Evolutionary conservation across 1,140 invertebrate genomes (phyloP), one percentile per base, ranked within the genome.

Genomic region (Oedothorax gibbosus): DNA sequence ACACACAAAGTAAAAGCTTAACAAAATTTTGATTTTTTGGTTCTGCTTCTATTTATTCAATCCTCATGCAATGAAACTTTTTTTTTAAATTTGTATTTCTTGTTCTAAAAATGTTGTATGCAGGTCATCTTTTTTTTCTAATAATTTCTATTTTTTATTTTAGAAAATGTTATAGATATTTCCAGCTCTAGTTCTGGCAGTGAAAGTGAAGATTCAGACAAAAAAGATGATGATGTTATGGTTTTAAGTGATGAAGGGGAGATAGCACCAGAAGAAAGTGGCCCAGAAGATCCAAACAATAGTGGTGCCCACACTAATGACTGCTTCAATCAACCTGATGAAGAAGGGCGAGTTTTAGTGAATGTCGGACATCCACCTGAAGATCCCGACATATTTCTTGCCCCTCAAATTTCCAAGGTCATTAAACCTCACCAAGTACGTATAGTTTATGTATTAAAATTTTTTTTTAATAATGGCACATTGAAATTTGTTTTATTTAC

Each of bases 351-450:
- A 65, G 96, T 99, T 20, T 91, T 99, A 53, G 95, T 99, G 49
- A 99, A 99, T 90, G 94, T 99, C 64, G 97, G 96, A n/a, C 97
- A 99, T 91, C 95, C 96, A 0, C 93, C 95, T 65, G 94, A 94
- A 76, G 98, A 99, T 88, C 94, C 95, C 21, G 98, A 98, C 89
- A 95, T 99, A 66, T 99, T 95, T 90, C 91, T 99, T 56, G 95
- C 97, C 8, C 95, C 96, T 4, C 97, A 99, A 90, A 95, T 99
- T 72, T 95, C 96, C 0, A 92, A 94, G 87, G 93, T 96, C 73
- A 97, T 99, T 56, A 99, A 99, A 91, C 97, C 98, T 7, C 98
- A 99, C 93, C 96, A 97, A 91, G 92, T 93, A 87, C 7, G 65
- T 50, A 35, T 35, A 35, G 1, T 35, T 35, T 35, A 35, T 35